Evolutionary conservation across 2,797 vertebrate genomes (phyloP), one percentile per base, ranked within the genome.

Genomic region (Hippocampus kuda): DNA sequence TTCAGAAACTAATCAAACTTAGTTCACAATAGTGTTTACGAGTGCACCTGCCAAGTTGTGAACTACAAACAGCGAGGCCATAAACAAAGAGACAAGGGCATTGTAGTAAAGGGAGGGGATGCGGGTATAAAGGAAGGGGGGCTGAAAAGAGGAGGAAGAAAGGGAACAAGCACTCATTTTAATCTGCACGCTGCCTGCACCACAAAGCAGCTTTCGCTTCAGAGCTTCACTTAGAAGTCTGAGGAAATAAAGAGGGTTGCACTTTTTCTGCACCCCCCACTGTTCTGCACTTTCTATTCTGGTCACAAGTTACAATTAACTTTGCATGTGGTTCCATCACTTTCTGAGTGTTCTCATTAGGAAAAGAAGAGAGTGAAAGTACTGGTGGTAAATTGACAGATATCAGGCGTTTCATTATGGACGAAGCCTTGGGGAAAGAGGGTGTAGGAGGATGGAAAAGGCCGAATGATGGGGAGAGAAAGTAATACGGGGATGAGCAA

Each of bases 341-440:
- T 76, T 78, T 75, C 65, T 48, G 41, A 83, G 69, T 61, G 42
- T 76, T 74, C 64, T 84, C 76, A 85, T 83, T 70, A 80, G 79
- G 68, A 68, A 56, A 38, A 74, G 76, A 22, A 68, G 68, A 79
- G 72, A 44, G 75, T 72, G 75, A 84, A 79, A 75, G 79, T 62
- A 76, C 61, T 41, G 74, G 68, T 81, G 75, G 79, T 77, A 86
- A 85, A 84, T 87, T 79, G 83, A 84, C 69, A 85, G 85, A 86
- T 86, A 87, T 83, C 82, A 82, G 81, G 72, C 74, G 79, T 84
- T 89, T 89, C 84, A 89, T 89, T 89, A 85, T 70, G 75, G 79
- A 87, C 79, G 84, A 85, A 83, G 83, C 84, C 86, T 82, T 64
- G 56, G 85, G 85, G 84, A 79, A 77, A 75, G 56, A 71, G 62